These are phyloP conservation scores for Lacerta agilis DNA, from an alignment of 2,797 vertebrate genomes.

Conservation along the genomic window DNA sequence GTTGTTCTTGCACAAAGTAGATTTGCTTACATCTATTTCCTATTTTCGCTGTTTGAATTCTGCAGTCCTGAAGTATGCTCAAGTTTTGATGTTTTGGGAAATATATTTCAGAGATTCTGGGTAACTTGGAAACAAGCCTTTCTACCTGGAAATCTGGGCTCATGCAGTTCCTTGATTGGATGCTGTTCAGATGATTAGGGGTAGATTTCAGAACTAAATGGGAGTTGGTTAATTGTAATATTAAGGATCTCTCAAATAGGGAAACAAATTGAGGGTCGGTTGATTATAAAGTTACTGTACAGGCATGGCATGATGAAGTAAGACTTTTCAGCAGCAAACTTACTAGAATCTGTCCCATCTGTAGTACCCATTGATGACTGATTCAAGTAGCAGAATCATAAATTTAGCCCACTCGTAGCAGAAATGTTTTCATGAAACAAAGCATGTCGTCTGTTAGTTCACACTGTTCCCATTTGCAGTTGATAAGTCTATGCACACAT, in stretches of 20 bases:
- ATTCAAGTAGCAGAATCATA: constrained; percentile 23
- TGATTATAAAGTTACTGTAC: neutral
- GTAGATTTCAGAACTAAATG: constrained; percentile 43
- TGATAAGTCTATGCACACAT: constrained; percentile 62
- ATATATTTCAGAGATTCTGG: neutral
- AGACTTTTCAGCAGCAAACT: constrained; percentile 52
- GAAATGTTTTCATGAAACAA: constrained; percentile 41
- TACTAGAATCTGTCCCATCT: constrained; percentile 11
- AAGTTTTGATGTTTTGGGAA: constrained; percentile 35
- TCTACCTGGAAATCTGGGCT: constrained; percentile 3
- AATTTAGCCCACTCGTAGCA: constrained; percentile 32
- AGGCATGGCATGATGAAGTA: constrained; percentile 9
- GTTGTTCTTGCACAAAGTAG: neutral
- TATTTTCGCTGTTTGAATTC: neutral
- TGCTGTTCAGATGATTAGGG: constrained; percentile 17
- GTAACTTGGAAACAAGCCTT: constrained; percentile 22
- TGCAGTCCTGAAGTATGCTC: neutral
- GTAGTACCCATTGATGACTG: constrained; percentile 18
- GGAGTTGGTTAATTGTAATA: constrained; percentile 34
- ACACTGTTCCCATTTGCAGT: constrained; percentile 43
- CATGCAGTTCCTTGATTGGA: constrained; percentile 18
- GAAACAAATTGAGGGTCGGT: neutral
- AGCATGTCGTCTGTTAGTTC: constrained; percentile 53
- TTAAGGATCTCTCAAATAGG: neutral
- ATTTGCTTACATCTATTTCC: neutral